Base-by-base conservation (phyloP, 2,888 invertebrate species). In the Conistra vaccinii region DNA sequence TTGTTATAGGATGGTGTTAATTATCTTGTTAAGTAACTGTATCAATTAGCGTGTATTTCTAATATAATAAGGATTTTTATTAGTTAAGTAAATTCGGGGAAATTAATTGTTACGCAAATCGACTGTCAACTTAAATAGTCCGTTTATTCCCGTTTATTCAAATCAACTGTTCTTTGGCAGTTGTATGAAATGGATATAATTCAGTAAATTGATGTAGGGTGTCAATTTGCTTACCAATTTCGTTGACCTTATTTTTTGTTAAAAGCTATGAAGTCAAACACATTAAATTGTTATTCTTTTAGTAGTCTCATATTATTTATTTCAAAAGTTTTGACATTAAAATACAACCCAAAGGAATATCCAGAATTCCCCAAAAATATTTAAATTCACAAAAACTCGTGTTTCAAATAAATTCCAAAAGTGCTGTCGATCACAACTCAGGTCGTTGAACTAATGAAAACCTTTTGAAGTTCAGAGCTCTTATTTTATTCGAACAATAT, bases 381-480 rank as follows among this genome's bases (percentile, higher is more conserved):
- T 72, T 3, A 23, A 29, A 48, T 12, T 48, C 26, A 39, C 17
- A 39, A 69, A 58, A 69, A 45, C 20, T 5, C 17, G 17, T 48
- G 35, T 58, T 23, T 58, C 5, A 39, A 69, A 73, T 48, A 23
- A 58, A 58, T 48, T 39, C 48, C 7, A 35, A 68, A 58, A 48
- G 9, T 58, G 51, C 17, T 12, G 35, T 58, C 26, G 17, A 39
- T 60, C 58, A 69, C 12, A 69, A 58, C 4, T 57, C 35, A 6
- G 14, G 35, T 73, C n/a, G 29, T 60, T 51, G 70, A 51, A 39
- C n/a, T 39, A n/a, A 7, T 20, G 3, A 57, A 45, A 69, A 69
- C 48, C 48, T 60, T 60, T 58, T 51, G n/a, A n/a, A 70, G 12
- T 69, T 51, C 23, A 48, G 48, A 69, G 23, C 7, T 69, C 23